These are phyloP conservation scores for Diadophis punctatus DNA, from an alignment of 2,113 vertebrate species.

Conservation along the genomic window DNA sequence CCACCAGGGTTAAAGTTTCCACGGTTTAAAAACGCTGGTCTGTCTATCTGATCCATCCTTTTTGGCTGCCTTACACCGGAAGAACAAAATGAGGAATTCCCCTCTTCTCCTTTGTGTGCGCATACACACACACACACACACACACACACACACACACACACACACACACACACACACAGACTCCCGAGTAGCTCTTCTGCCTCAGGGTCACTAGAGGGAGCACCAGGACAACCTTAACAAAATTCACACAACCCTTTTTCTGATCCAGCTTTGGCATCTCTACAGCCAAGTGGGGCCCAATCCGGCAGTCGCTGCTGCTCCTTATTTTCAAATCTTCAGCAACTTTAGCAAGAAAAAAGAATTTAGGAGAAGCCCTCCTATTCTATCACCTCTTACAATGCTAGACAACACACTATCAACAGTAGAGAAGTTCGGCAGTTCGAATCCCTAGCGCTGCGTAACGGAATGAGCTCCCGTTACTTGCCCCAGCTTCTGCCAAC, in stretches of 20 bases:
- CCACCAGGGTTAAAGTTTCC: not conserved
- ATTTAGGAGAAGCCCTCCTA: too few relatives aligned
- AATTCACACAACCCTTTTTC: not conserved
- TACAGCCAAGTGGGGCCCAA: not conserved
- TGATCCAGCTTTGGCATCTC: not conserved
- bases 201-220: slow-evolving; percentile 45
- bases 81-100: not conserved
- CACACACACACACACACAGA: not conserved
- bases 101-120: not conserved
- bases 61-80: slow-evolving; percentile 3
- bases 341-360: not conserved
- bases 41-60: not conserved
- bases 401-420: too few relatives aligned
- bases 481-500: too few relatives aligned
- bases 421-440: too few relatives aligned
- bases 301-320: too few relatives aligned
- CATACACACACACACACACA: accelerated
- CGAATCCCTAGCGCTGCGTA: too few relatives aligned
- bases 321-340: not conserved
- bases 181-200: not conserved
- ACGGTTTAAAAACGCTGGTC: not conserved
- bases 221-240: slow-evolving; percentile 1
- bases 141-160: not conserved
- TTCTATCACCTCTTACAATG: too few relatives aligned
- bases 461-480: too few relatives aligned